Percentiles rank a stretch among this genome's conserved stretches.
Evolutionary conservation across 2,888 invertebrate genomes (phyloP).

Genomic region (Plemyria rubiginata): DNA sequence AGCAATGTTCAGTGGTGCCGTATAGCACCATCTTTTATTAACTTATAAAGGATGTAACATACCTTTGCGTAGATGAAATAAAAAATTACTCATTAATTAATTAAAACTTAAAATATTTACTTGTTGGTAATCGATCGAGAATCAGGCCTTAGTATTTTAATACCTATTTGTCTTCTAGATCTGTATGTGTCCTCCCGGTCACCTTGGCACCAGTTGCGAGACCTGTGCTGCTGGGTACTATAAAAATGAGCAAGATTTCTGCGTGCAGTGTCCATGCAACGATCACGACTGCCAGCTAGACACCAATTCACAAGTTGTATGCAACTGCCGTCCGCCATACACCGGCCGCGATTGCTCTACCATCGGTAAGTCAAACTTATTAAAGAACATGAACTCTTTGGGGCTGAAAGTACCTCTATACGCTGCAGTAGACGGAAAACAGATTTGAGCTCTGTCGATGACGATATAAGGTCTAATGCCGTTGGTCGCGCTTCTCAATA

Average conservation of each 20-base stretch:
- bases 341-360: conserved; percentile 87
- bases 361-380: conserved; percentile 53
- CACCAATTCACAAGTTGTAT: conserved; percentile 85
- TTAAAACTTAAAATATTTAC: too few species aligned
- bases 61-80: too few species aligned
- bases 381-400: too few species aligned
- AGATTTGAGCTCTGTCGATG: not conserved
- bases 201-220: conserved; percentile 94
- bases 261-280: conserved; percentile 91
- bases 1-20: not conserved
- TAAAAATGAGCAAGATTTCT: conserved; percentile 87
- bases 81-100: too few species aligned
- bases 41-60: too few species aligned
- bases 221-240: conserved; percentile 89
- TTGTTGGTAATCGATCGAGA: too few species aligned
- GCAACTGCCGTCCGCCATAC: conserved; percentile 89
- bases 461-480: not conserved
- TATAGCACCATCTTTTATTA: not conserved
- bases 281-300: conserved; percentile 87
- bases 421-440: not conserved
- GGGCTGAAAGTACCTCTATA: too few species aligned
- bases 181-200: conserved; percentile 93
- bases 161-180: conserved; percentile 52
- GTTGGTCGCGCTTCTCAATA: too few species aligned
- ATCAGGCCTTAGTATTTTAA: not conserved